phyloP scores from a whole-genome alignment of 2,888 invertebrate species.

The Eubasilissa splendida region DNA sequence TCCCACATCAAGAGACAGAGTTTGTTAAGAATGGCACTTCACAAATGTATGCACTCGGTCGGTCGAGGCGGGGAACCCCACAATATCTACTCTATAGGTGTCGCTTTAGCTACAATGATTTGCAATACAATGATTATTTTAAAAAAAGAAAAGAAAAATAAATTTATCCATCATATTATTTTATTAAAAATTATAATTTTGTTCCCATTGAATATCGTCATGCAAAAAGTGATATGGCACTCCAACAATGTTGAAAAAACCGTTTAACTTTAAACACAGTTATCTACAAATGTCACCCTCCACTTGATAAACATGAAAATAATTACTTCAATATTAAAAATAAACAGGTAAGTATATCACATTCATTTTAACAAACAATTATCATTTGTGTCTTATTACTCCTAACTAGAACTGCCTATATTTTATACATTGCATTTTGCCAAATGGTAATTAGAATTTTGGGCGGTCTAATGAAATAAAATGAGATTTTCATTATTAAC shows the following conservation, averaged over 20 bases:
- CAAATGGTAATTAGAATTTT: constrained; percentile 1
- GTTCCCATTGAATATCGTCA: constrained; percentile 35
- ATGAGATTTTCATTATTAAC: constrained; percentile 7
- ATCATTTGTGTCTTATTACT: constrained; percentile 28
- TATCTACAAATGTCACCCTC: constrained; percentile 30
- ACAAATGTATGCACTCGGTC: too few species aligned
- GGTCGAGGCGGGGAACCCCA: too few species aligned
- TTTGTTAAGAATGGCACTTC: too few species aligned
- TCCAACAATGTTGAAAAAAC: constrained; percentile 19
- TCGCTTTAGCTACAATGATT: too few species aligned
- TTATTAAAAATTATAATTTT: constrained; percentile 15
- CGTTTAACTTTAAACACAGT: constrained; percentile 14
- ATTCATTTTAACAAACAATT: constrained; percentile 38
- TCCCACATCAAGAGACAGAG: not conserved
- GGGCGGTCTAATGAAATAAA: constrained; percentile 3
- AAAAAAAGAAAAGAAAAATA: not conserved
- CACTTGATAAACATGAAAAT: constrained; percentile 30
- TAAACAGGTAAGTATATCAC: constrained; percentile 41
- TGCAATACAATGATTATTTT: not conserved
- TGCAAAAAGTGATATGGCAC: constrained; percentile 37
- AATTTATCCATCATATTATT: not conserved
- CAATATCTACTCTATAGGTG: too few species aligned
- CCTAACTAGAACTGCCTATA: constrained; percentile 17
- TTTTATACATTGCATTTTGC: constrained; percentile 1
- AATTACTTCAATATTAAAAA: constrained; percentile 40